Conservation (phyloP, 30 jellyfish, hydroid and myxozoan genomes). For the Rhopilema esculentum region DNA sequence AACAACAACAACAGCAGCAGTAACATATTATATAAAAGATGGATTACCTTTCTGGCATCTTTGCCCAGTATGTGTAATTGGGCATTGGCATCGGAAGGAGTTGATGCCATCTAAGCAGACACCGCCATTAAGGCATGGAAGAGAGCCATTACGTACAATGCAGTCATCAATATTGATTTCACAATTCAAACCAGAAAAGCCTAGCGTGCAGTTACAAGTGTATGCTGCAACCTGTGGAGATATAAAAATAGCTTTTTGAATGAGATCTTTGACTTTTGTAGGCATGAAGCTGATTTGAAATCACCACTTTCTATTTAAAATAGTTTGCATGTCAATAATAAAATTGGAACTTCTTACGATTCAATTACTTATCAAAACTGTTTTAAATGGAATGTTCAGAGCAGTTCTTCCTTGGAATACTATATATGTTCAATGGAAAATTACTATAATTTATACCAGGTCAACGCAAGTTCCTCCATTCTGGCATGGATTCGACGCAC, state of each 20-base stretch:
- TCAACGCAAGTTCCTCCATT: slow-evolving; percentile 85
- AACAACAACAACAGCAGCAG: not conserved
- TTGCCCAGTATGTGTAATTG: slow-evolving; percentile 83
- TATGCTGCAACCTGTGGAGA: slow-evolving; percentile 72
- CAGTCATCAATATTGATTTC: slow-evolving; percentile 94
- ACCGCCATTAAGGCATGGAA: slow-evolving; percentile 86
- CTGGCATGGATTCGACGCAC: slow-evolving; percentile 85
- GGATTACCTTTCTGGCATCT: slow-evolving; percentile 95
- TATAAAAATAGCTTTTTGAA: too few species aligned
- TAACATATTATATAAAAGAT: too few species aligned
- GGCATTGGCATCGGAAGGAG: slow-evolving; percentile 75
- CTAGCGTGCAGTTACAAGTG: slow-evolving; percentile 81
- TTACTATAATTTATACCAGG: slow-evolving; percentile 63
- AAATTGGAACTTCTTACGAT: too few species aligned
- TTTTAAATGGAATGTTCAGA: too few species aligned
- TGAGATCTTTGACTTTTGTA: too few species aligned
- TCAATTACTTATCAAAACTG: too few species aligned
- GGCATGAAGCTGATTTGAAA: too few species aligned
- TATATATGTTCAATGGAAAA: too few species aligned
- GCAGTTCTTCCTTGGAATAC: too few species aligned
- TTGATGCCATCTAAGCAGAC: slow-evolving; percentile 76
- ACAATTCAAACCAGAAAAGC: slow-evolving; percentile 89
- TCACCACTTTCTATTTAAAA: too few species aligned
- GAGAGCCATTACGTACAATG: slow-evolving; percentile 19
- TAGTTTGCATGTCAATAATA: too few species aligned